Base-by-base conservation (phyloP, 1,140 invertebrate genomes). In the Charaxes varanes region DNA sequence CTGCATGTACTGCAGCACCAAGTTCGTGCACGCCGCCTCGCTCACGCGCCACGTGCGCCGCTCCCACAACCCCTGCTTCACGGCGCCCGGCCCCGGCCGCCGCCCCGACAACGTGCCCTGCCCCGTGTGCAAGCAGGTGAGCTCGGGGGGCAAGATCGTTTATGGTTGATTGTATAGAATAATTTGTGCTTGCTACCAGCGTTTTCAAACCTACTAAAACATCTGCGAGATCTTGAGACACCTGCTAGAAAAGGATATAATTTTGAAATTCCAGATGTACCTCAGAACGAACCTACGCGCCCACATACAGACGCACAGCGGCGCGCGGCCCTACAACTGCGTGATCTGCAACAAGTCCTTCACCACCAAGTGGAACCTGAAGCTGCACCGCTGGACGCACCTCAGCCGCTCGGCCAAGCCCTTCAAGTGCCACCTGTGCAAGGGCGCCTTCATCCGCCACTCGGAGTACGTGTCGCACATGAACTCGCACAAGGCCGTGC, bases 371-470 rank as follows among this genome's bases (percentile, higher is more conserved):
- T 94, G 93, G 92, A 96, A 96, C 74, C 84, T 96, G 21, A 92
- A 94, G 59, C 86, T 94, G 47, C 94, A 96, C 80, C 89, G 91
- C 38, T 96, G 94, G 94, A 94, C 93, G n/a, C 94, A 96, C 74
- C 91, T 91, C 7, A 90, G 90, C 21, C 88, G 93, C 15, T 91
- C 90, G 1, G 89, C 91, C 8, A 94, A 94, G 68, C 94, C 94
- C 0, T 95, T 89, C 80, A 95, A 95, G 62, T 96, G 94, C 76
- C 88, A 88, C 45, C 86, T 92, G 57, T 95, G 94, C 74, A 92
- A 92, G 60, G 90, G 91, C 23, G 92, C 93, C 7, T 95, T 94
- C 80, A 89, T 94, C 37, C 86, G 93, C 2, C 89, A 93, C 58
- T 86, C 88, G 24, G 93, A 94, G 60, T 93, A 92, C 62, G 88